Conservation (phyloP, 2,797 vertebrate genomes). For the Anisognathus igniventris region DNA sequence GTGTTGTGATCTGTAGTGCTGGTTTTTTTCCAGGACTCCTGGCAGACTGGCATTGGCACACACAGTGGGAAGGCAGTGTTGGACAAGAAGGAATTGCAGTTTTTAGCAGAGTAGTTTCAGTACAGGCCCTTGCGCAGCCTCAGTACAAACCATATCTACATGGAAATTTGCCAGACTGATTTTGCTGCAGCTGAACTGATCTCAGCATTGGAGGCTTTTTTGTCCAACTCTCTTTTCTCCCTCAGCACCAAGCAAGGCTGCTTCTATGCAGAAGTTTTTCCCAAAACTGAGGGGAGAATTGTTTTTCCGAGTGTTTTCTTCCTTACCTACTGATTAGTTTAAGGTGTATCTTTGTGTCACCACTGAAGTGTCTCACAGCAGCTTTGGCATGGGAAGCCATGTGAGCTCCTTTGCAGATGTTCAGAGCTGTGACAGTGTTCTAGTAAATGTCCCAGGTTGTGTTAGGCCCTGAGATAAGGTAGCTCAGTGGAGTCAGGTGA, state of each 20-base stretch:
- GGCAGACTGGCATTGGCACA: background rate
- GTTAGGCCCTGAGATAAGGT: background rate
- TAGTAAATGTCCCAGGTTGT: background rate
- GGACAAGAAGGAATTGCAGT: background rate
- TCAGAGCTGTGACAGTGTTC: background rate
- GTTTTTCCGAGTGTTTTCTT: background rate
- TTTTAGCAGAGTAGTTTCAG: background rate
- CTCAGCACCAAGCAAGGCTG: background rate
- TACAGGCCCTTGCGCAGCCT: background rate
- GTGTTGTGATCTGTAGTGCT: background rate
- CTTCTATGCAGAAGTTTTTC: background rate
- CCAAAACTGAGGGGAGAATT: background rate
- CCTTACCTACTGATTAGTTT: background rate
- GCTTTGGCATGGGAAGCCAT: background rate
- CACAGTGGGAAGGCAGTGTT: background rate
- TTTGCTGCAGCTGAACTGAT: background rate
- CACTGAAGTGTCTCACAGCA: background rate
- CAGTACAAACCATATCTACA: background rate
- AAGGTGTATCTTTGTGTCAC: background rate
- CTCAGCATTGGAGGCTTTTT: background rate
- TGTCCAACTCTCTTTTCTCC: background rate
- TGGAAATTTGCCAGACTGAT: background rate
- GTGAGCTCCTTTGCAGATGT: background rate
- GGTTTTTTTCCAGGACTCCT: background rate
- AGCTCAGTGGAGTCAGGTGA: background rate